Conservation (phyloP, 2,888 invertebrate genomes). For the Lochmaea crataegi region DNA sequence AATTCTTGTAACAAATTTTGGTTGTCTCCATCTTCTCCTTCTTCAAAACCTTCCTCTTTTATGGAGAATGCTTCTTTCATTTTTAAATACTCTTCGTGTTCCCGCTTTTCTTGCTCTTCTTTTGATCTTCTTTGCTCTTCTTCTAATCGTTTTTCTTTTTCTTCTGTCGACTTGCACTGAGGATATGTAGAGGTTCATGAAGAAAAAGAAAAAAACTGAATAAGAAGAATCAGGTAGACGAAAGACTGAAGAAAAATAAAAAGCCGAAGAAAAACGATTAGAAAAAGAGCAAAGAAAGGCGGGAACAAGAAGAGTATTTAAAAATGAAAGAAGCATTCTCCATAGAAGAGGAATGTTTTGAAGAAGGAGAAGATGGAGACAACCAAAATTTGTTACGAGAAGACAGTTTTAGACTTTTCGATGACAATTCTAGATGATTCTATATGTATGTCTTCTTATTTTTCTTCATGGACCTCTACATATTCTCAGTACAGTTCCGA, state of each 20-base stretch:
- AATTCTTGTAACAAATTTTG: constrained; percentile 86
- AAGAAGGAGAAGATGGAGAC: constrained; percentile 78
- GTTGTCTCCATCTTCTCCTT: constrained; percentile 75
- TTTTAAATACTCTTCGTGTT: constrained; percentile 92
- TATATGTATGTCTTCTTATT: too few species aligned
- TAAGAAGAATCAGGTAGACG: constrained; percentile 81
- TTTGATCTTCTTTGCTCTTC: constrained; percentile 75
- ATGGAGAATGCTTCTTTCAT: constrained; percentile 91
- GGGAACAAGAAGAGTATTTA: constrained; percentile 91
- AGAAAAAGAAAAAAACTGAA: constrained; percentile 77
- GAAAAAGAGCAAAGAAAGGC: constrained; percentile 78
- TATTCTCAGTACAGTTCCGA: too few species aligned
- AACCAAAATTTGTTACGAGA: constrained; percentile 81
- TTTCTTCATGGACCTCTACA: too few species aligned
- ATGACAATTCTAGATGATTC: too few species aligned
- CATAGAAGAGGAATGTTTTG: constrained; percentile 93
- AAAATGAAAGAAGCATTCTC: constrained; percentile 91
- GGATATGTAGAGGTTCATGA: too few species aligned
- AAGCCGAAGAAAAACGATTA: constrained; percentile 77
- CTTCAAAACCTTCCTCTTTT: constrained; percentile 93
- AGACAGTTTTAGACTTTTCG: too few species aligned
- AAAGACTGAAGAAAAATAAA: constrained; percentile 77
- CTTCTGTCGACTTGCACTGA: too few species aligned
- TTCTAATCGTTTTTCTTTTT: constrained; percentile 75
- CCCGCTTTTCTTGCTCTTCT: constrained; percentile 84